Evolutionary conservation across 2,113 vertebrate genomes (phyloP).

Genomic region (Tympanuchus pallidicinctus): DNA sequence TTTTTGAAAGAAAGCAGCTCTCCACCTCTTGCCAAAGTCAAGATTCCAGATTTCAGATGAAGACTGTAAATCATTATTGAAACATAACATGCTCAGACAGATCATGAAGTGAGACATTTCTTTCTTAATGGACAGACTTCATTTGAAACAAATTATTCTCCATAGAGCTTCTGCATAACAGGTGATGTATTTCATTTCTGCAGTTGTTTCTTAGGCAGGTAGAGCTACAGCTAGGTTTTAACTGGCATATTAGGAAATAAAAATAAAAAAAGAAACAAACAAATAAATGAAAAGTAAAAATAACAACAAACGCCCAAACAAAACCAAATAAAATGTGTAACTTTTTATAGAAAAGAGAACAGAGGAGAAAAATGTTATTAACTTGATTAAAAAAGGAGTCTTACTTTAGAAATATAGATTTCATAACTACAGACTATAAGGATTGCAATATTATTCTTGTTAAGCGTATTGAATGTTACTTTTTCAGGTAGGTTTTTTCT

Average conservation of each 20-base stretch:
- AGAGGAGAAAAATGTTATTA: neutral
- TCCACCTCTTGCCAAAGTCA: neutral
- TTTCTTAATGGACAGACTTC: neutral
- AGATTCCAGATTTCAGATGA: neutral
- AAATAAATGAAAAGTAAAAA: neutral
- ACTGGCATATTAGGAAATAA: neutral
- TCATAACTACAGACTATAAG: neutral
- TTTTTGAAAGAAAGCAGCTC: neutral
- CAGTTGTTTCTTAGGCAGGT: constrained; percentile 1
- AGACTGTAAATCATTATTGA: constrained; percentile 1
- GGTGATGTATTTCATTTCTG: neutral
- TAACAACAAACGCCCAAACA: neutral
- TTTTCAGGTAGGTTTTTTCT: neutral
- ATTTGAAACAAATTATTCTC: neutral
- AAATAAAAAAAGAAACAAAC: neutral
- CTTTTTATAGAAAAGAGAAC: neutral
- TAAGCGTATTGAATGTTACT: neutral
- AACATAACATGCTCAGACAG: neutral
- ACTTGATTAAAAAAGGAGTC: neutral
- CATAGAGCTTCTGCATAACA: neutral
- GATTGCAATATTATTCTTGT: neutral
- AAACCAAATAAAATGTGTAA: neutral
- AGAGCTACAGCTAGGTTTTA: neutral
- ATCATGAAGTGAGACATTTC: neutral
- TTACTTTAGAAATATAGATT: neutral